Base-by-base conservation (phyloP, 2,113 vertebrate genomes). In the Planiliza haematocheilus region DNA sequence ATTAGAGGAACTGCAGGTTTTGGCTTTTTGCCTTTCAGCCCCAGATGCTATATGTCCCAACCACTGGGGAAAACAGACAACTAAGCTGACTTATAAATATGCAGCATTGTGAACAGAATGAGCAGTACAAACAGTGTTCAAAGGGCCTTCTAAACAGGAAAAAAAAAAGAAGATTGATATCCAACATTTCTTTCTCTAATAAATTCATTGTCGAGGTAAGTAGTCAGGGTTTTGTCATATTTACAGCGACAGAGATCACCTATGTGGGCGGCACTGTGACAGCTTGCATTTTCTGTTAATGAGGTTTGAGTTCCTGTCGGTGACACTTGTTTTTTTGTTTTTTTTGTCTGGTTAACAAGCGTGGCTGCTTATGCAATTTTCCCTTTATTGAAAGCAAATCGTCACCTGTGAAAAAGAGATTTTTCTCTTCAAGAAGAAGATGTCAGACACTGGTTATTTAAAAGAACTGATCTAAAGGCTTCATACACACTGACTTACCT, bases 241-340 rank as follows among this genome's bases (percentile, higher is more conserved):
- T 57, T 42, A 14, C 38, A 16, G 51, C 17, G 58, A 62, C 38
- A 69, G 70, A 46, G 52, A 49, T 81, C 46, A 38, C 41, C 41
- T 55, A 59, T 59, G 58, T 70, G 57, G 58, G 52, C 37, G 20
- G 45, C 59, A 38, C 45, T 13, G 58, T 66, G 41, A 65, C 52
- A 53, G 21, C 48, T 36, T 70, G 55, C 48, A 12, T 64, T 70
- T 76, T 45, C n/a, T 41, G 34, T 63, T 64, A 20, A 63, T 69
- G 58, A 77, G 36, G 43, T 56, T 56, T 67, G 34, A 71, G 50
- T 42, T 67, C n/a, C 24, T 51, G 58, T 67, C 50, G 48, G 30
- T 5, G 42, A 4, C 49, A 45, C 38, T 1, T 30, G 2, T 30
- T 30, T 30, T 30, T 30, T 30, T 30, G 4, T 63, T 45, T 57